phyloP scores from a whole-genome alignment of 2,113 vertebrate genomes.

The Pteropus alecto region DNA sequence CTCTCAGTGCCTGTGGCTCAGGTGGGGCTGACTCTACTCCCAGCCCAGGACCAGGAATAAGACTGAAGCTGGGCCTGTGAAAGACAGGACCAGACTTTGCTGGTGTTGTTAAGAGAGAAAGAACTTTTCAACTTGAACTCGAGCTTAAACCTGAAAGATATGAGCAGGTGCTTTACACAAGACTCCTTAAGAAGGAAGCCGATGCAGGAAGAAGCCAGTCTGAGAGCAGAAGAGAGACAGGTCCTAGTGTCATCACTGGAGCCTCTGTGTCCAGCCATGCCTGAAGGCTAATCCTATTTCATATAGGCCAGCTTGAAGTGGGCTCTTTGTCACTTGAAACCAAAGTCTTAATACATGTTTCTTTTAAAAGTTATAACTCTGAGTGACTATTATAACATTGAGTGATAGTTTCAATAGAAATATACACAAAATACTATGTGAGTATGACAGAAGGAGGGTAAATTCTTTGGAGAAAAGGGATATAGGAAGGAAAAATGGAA shows the following conservation, averaged over 20 bases:
- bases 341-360: neutral
- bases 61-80: too few relatives aligned
- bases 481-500: neutral
- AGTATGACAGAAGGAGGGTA: neutral
- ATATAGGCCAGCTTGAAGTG: neutral
- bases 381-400: neutral
- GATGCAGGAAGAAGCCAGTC: neutral
- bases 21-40: neutral
- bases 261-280: neutral
- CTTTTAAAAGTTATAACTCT: neutral
- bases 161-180: neutral
- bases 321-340: neutral
- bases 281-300: neutral
- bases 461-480: neutral
- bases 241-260: rapidly evolving
- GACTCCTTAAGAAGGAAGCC: neutral
- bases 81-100: neutral
- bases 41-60: neutral
- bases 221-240: neutral
- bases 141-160: neutral
- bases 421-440: neutral
- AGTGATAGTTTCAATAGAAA: neutral
- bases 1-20: neutral
- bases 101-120: neutral
- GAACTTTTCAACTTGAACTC: neutral